These are phyloP conservation scores for Lepas anatifera DNA, from an alignment of 2,888 invertebrate genomes.

Conservation along the genomic window DNA sequence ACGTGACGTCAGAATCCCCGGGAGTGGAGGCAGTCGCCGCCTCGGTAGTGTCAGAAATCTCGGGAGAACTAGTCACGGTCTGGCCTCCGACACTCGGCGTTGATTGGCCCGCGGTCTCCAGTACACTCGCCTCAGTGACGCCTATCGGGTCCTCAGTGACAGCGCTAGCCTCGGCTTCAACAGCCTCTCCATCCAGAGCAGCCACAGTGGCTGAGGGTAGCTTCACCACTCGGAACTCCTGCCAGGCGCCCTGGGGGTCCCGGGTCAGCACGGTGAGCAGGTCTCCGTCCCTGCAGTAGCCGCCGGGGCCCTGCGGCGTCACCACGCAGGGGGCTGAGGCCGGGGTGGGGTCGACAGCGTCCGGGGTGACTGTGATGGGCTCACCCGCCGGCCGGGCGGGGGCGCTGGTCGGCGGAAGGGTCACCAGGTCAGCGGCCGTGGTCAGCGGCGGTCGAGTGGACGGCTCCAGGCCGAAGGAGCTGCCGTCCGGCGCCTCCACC, in stretches of 20 bases:
- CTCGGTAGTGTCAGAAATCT: too few relatives aligned
- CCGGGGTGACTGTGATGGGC: neutral
- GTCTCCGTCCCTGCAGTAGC: neutral
- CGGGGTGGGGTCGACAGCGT: neutral
- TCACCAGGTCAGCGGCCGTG: neutral
- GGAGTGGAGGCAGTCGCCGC: too few relatives aligned
- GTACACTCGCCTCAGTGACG: neutral
- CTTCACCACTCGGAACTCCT: neutral
- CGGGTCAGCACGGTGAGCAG: neutral
- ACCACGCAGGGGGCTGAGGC: neutral
- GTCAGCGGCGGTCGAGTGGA: neutral
- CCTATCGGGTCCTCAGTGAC: neutral
- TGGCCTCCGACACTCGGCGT: neutral
- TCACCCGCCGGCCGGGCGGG: neutral
- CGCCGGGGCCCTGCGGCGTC: neutral
- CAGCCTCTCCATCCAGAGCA: neutral
- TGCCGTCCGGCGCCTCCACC: neutral
- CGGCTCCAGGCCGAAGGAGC: neutral
- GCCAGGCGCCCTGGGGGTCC: neutral
- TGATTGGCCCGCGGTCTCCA: neutral
- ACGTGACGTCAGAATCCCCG: too few relatives aligned
- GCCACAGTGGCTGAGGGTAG: neutral
- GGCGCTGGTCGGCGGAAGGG: neutral
- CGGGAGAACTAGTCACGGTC: neutral
- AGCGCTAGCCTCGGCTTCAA: neutral